A percentile compares a stretch with the other conserved stretches of the same genome.
phyloP scores from a whole-genome alignment of 1,140 invertebrate genomes.

The Ditylenchus dipsaci region DNA sequence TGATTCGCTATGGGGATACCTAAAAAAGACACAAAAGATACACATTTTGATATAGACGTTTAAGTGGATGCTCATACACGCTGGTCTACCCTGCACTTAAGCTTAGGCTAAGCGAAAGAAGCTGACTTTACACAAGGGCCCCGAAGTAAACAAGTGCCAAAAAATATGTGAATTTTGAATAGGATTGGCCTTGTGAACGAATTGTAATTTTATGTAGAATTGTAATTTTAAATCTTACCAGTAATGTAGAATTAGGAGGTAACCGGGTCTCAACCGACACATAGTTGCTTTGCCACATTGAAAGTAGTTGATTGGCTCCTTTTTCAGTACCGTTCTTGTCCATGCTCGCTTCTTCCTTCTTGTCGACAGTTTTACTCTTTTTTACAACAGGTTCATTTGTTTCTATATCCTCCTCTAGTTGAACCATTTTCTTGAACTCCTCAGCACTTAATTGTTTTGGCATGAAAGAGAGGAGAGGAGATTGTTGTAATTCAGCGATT shows the following conservation, averaged over 20 bases:
- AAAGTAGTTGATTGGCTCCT: not conserved
- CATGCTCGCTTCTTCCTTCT: not conserved
- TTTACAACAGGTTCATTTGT: slow-evolving; percentile 18
- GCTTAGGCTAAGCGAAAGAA: too few species aligned
- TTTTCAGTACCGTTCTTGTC: not conserved
- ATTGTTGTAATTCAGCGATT: not conserved
- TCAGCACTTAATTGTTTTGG: slow-evolving; percentile 8
- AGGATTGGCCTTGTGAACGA: too few species aligned
- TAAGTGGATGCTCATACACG: too few species aligned
- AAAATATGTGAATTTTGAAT: too few species aligned
- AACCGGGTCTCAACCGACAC: slow-evolving; percentile 16
- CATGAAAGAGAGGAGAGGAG: not conserved
- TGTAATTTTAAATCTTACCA: slow-evolving; percentile 13
- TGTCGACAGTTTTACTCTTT: slow-evolving; percentile 13
- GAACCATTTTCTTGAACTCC: slow-evolving; percentile 32
- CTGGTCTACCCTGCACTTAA: too few species aligned
- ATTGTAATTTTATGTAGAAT: too few species aligned
- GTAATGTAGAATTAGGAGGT: slow-evolving; percentile 15
- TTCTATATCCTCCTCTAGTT: slow-evolving; percentile 13
- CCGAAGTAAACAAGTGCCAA: too few species aligned
- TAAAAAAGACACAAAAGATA: too few species aligned
- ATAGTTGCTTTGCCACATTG: slow-evolving; percentile 29
- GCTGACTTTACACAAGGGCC: too few species aligned
- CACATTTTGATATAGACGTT: too few species aligned
- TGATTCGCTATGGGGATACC: too few species aligned